Percentiles rank a stretch among this genome's conserved stretches.
Evolutionary conservation across 2,113 vertebrate genomes (phyloP).

Genomic region (Hippoglossus stenolepis): DNA sequence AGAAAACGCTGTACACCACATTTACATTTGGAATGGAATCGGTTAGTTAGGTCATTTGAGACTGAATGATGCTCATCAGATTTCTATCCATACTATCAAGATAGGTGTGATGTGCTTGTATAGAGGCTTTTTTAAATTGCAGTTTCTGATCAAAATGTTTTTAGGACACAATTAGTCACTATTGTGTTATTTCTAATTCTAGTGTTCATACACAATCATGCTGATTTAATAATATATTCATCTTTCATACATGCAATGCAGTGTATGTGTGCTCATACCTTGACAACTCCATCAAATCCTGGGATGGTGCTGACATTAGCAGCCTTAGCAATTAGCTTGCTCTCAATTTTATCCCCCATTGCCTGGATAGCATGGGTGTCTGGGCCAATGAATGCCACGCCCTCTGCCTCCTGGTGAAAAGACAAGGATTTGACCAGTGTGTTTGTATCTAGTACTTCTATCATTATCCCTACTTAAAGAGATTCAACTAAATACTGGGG

Average conservation of each 20-base stretch:
- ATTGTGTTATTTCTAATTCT: background rate
- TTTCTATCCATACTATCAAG: no score
- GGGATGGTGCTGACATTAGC: constrained; percentile 98
- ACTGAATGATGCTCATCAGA: no score
- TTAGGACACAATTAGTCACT: background rate
- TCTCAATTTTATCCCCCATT: constrained; percentile 99
- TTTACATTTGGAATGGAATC: no score
- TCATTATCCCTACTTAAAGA: background rate
- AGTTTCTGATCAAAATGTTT: no score
- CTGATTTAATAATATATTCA: background rate
- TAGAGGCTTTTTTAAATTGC: no score
- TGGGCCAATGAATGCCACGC: constrained; percentile 93
- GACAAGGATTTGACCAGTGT: constrained; percentile 45
- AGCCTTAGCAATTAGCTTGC: constrained; percentile 95
- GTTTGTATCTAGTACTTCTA: background rate
- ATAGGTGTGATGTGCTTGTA: no score
- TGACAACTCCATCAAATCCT: constrained; percentile 96
- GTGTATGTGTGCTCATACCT: constrained; percentile 79
- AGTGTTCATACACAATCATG: background rate
- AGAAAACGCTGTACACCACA: no score
- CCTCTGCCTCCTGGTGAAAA: constrained; percentile 86
- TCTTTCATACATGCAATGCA: background rate
- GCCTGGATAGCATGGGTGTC: constrained; percentile 96
- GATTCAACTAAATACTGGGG: background rate
- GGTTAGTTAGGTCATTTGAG: no score